Evolutionary conservation across 2,113 vertebrate species (phyloP), one percentile per base, ranked within the genome.

Genomic region (Ascaphus truei): DNA sequence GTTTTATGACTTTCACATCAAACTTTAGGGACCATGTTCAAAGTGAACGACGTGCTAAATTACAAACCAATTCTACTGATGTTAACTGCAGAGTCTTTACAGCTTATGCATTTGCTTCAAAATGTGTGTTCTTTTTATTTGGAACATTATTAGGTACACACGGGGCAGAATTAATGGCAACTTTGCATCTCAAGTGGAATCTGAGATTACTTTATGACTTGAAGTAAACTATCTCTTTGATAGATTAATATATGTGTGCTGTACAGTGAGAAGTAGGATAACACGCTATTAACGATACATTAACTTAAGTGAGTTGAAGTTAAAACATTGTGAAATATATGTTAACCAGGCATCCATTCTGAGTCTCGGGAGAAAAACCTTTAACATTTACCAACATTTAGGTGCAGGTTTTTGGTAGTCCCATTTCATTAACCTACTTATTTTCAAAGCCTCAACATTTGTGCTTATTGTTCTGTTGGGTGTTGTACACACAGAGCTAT

Each of bases 1-100:
- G 43, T 77, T 75, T 72, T 45, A 18, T 78, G 73, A 74, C 59
- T 78, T 71, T 39, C 68, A 53, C 6, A 36, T 58, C 79, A 82
- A 74, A 51, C 65, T 81, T 76, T 73, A 72, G 71, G 53, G 63
- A 77, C 3, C 2, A 1, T 73, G 59, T 81, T 83, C 62, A 79
- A 68, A 81, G 63, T 75, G 37, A 83, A 83, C 74, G 75, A 74
- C 71, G 56, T 43, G 33, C 61, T 76, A 79, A 81, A 82, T 85
- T 77, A 73, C 56, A 80, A 76, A 75, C 50, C 58, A 75, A 18
- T 80, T 81, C 67, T 83, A 62, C 56, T 81, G 72, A 74, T 79
- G 69, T 72, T 84, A 75, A 58, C 78, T 81, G 50, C 67, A 50
- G 36, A 58, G 15, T 74, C 62, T 81, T 75, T 77, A 79, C 77